Percentiles rank a stretch among this genome's conserved stretches.
Conservation (phyloP, 2,888 invertebrate species). For the Cosmia trapezina region DNA sequence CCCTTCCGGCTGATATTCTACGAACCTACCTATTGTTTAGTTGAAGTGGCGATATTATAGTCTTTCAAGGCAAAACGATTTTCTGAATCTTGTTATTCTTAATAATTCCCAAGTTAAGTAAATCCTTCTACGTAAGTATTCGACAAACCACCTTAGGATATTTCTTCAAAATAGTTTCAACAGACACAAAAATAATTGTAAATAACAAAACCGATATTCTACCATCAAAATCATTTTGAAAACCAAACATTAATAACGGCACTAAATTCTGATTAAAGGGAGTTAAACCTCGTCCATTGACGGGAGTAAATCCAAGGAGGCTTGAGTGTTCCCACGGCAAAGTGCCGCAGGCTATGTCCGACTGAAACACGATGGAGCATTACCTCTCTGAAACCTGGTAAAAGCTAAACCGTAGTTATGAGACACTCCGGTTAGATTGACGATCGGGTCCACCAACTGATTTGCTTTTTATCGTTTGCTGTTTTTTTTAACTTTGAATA, state of each 20-base stretch:
- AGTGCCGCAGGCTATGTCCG: constrained; percentile 67
- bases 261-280: constrained; percentile 69
- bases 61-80: background rate
- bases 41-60: background rate
- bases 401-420: constrained; percentile 68
- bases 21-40: background rate
- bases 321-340: constrained; percentile 73
- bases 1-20: background rate
- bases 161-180: constrained; percentile 3
- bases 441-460: constrained; percentile 49
- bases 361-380: constrained; percentile 69
- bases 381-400: constrained; percentile 69
- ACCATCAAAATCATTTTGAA: constrained; percentile 24
- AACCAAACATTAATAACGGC: constrained; percentile 60
- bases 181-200: constrained; percentile 13
- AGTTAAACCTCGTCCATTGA: constrained; percentile 62
- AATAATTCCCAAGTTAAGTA: background rate
- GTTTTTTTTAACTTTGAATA: constrained; percentile 3
- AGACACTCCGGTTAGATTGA: constrained; percentile 69
- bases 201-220: constrained; percentile 35
- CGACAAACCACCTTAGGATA: background rate
- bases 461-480: constrained; percentile 38
- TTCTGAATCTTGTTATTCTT: background rate
- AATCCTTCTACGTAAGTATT: background rate
- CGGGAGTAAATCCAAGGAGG: constrained; percentile 63